These are phyloP conservation scores for Carassius gibelio DNA, from an alignment of 2,113 vertebrate species.

Conservation along the genomic window DNA sequence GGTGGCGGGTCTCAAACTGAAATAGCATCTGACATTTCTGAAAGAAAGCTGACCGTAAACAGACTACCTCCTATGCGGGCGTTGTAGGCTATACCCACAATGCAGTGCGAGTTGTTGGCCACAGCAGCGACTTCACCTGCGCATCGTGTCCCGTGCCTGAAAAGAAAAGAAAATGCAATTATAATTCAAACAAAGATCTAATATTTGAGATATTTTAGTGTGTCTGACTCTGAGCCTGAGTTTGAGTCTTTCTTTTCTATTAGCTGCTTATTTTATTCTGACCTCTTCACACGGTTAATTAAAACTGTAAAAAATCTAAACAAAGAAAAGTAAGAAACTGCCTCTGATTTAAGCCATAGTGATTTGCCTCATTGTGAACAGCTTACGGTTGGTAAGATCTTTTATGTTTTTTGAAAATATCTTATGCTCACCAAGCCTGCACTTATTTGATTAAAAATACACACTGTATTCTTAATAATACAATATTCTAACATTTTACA, in stretches of 20 bases:
- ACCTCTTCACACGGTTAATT: neutral
- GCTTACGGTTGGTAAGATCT: neutral
- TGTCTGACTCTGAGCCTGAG: neutral
- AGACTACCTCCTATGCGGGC: conserved; percentile 87
- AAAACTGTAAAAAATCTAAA: neutral
- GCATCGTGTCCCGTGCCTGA: conserved; percentile 90
- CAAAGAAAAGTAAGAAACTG: neutral
- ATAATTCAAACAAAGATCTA: neutral
- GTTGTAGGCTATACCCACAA: conserved; percentile 90
- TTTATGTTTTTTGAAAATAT: no score
- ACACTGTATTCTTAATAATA: no score
- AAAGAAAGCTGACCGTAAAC: neutral
- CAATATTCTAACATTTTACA: no score
- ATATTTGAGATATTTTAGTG: no score
- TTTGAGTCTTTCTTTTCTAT: neutral
- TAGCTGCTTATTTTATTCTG: neutral
- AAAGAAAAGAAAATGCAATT: conserved; percentile 18
- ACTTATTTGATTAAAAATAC: no score
- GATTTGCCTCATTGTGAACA: neutral
- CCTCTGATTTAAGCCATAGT: neutral
- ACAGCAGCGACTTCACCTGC: conserved; percentile 89
- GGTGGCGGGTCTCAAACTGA: neutral
- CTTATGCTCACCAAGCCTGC: no score
- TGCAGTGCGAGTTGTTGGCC: conserved; percentile 90
- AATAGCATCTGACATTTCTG: conserved; percentile 2